Evolutionary conservation across 2,113 vertebrate species (phyloP).

Genomic region (Pavo muticus): DNA sequence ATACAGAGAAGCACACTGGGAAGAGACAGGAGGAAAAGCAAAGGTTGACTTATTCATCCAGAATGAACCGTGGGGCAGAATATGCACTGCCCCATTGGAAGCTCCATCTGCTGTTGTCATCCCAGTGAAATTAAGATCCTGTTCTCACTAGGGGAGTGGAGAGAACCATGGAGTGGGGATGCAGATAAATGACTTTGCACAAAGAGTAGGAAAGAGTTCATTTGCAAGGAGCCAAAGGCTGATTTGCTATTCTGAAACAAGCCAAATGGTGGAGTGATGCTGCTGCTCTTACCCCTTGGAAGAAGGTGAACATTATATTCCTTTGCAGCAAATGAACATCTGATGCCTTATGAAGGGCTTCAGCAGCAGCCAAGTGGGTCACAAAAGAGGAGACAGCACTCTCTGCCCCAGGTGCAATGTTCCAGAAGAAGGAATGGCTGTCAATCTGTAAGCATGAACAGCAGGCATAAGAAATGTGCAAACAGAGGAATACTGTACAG

Average conservation of each 20-base stretch:
- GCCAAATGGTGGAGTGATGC: rapidly evolving
- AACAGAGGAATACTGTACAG: not conserved
- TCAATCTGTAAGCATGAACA: constrained; percentile 81
- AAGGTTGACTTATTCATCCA: not conserved
- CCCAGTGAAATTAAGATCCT: not conserved
- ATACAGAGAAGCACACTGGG: not conserved
- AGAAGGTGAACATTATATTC: constrained; percentile 92
- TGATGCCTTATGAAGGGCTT: constrained; percentile 81
- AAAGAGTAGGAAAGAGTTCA: not conserved
- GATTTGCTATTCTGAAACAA: not conserved
- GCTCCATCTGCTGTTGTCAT: not conserved
- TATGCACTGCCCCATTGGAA: not conserved
- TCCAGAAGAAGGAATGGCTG: constrained; percentile 94
- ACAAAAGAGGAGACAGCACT: constrained; percentile 86
- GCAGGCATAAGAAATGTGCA: not conserved
- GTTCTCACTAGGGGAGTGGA: not conserved
- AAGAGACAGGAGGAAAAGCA: not conserved
- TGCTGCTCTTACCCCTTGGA: constrained; percentile 88
- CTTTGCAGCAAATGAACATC: constrained; percentile 63
- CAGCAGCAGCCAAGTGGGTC: constrained; percentile 87
- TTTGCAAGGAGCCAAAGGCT: not conserved
- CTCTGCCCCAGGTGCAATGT: constrained; percentile 88
- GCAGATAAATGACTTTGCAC: not conserved
- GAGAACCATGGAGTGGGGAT: not conserved
- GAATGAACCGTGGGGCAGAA: not conserved